A percentile compares a stretch with the other conserved stretches of the same genome.
phyloP scores from a whole-genome alignment of 2,797 vertebrate genomes.

The Falco concolor region DNA sequence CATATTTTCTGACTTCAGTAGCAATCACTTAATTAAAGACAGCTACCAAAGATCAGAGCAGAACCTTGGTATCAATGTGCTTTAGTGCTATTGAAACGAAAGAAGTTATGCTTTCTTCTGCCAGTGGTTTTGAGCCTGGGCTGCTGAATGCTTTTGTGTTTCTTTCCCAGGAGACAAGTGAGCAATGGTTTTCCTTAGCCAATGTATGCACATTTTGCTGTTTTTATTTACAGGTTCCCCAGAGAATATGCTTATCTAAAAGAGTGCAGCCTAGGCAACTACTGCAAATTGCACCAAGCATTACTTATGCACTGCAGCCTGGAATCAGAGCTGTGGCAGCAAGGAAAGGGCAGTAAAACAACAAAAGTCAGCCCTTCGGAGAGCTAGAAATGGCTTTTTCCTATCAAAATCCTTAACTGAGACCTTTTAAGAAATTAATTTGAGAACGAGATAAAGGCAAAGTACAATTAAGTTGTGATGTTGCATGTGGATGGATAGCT shows the following conservation, averaged over 20 bases:
- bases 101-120: not conserved
- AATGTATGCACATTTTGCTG: not conserved
- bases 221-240: not conserved
- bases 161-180: not conserved
- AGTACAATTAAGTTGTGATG: not conserved
- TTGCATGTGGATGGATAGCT: not conserved
- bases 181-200: constrained; percentile 32
- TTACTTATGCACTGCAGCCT: not conserved
- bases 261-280: not conserved
- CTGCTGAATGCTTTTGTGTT: not conserved
- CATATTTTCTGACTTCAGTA: not conserved
- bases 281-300: not conserved
- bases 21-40: constrained; percentile 3
- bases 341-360: not conserved
- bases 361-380: not conserved
- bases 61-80: not conserved
- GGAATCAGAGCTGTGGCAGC: not conserved
- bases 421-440: not conserved
- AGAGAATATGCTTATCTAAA: not conserved
- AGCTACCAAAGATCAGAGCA: not conserved
- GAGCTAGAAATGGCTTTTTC: not conserved
- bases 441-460: not conserved
- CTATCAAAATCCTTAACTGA: not conserved
- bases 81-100: not conserved
- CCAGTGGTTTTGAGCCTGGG: not conserved